These are phyloP conservation scores for Thrips palmi DNA, from an alignment of 1,140 invertebrate genomes.

Conservation along the genomic window DNA sequence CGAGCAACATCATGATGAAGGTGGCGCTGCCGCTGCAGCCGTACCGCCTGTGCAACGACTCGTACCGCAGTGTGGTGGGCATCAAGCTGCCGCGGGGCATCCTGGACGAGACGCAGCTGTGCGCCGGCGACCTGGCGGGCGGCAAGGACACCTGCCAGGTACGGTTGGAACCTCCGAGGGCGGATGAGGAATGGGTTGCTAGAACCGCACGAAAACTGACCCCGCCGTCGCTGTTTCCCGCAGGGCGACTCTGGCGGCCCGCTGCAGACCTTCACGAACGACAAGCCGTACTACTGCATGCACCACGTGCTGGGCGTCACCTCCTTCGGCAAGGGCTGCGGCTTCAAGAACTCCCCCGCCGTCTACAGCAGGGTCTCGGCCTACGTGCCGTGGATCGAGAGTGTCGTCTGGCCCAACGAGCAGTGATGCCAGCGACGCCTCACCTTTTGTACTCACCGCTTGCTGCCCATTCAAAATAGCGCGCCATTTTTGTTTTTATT, in stretches of 20 bases:
- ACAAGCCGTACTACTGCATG: conserved; percentile 32
- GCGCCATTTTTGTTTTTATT: no score
- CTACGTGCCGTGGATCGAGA: conserved; percentile 48
- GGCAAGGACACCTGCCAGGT: conserved; percentile 65
- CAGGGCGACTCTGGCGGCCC: conserved; percentile 48
- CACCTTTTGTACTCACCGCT: no score
- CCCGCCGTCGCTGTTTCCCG: neutral
- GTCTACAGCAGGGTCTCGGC: conserved; percentile 46
- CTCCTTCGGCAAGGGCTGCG: conserved; percentile 41
- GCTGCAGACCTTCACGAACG: conserved; percentile 26
- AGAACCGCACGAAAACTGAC: neutral
- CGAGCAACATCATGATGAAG: conserved; percentile 15
- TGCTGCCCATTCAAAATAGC: no score
- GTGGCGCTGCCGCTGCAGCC: conserved; percentile 15
- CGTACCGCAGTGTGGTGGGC: conserved; percentile 13
- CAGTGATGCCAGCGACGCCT: no score
- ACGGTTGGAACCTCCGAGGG: conserved; percentile 7
- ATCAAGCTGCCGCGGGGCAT: conserved; percentile 31
- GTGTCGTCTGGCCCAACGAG: conserved; percentile 31
- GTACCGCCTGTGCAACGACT: conserved; percentile 16
- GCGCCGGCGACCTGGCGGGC: conserved; percentile 47
- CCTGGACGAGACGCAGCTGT: conserved; percentile 37
- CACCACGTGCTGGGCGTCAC: conserved; percentile 38
- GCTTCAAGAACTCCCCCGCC: conserved; percentile 29
- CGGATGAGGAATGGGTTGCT: neutral